A percentile compares a stretch with the other conserved stretches of the same genome.
phyloP scores from a whole-genome alignment of 2,797 vertebrate genomes.

The Tadarida brasiliensis region DNA sequence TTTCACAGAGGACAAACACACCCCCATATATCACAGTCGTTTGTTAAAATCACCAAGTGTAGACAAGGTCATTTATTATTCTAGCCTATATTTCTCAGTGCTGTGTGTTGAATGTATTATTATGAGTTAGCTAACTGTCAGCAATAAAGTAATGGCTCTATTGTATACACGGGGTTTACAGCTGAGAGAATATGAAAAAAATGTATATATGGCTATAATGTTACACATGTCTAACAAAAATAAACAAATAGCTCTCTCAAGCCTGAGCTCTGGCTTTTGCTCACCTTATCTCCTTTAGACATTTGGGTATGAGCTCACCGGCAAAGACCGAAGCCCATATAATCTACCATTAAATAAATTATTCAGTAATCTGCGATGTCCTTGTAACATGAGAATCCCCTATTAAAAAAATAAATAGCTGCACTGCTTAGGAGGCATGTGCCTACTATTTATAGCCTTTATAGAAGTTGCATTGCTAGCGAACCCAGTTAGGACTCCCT shows the following conservation, averaged over 20 bases:
- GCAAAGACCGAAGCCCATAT: constrained; percentile 62
- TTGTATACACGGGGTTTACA: background rate
- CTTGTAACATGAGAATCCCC: constrained; percentile 78
- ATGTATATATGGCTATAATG: background rate
- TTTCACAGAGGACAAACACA: constrained; percentile 57
- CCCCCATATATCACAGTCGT: background rate
- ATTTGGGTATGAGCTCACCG: constrained; percentile 57
- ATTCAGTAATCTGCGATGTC: constrained; percentile 82
- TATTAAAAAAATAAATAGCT: constrained; percentile 77
- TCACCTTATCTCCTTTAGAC: constrained; percentile 68
- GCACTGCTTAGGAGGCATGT: constrained; percentile 51
- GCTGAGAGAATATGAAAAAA: constrained; percentile 26
- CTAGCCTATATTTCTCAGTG: background rate
- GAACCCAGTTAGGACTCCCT: background rate
- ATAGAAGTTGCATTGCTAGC: constrained; percentile 47
- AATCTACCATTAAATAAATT: constrained; percentile 79
- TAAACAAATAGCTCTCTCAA: background rate
- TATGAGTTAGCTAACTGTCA: background rate
- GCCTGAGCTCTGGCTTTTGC: constrained; percentile 30
- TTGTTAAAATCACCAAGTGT: constrained; percentile 33
- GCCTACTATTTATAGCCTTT: constrained; percentile 72
- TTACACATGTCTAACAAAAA: background rate
- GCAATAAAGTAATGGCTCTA: background rate
- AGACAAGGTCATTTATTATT: background rate
- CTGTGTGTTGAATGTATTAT: background rate